phyloP scores from a whole-genome alignment of 35 echinoderm and acorn worm genomes.

The Ptychodera flava region DNA sequence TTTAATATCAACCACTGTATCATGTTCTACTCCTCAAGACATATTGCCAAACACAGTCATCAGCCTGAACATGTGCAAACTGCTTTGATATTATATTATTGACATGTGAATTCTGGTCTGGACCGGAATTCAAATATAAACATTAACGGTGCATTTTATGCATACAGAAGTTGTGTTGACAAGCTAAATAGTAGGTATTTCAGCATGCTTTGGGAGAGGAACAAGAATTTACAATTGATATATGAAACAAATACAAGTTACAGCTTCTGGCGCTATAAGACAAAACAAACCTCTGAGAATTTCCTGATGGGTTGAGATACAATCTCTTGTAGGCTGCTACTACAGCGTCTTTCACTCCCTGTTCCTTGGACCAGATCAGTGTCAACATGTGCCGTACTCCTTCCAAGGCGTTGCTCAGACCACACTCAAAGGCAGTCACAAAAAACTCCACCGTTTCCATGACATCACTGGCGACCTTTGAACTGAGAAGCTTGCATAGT shows the following conservation, averaged over 20 bases:
- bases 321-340: conserved; percentile 73
- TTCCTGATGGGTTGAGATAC: conserved; percentile 58
- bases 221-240: too few species aligned
- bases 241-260: too few species aligned
- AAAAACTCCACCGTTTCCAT: conserved; percentile 67
- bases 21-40: too few species aligned
- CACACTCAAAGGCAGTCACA: conserved; percentile 90
- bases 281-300: conserved; percentile 74
- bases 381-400: conserved; percentile 87
- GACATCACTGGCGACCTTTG: conserved; percentile 78
- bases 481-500: conserved; percentile 74
- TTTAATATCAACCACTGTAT: too few species aligned
- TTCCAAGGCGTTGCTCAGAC: conserved; percentile 61
- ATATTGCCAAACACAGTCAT: neutral
- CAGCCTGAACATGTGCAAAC: neutral
- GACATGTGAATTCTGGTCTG: too few species aligned
- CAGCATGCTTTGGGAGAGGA: too few species aligned
- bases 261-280: too few species aligned
- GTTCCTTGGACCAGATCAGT: conserved; percentile 89
- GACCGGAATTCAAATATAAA: too few species aligned
- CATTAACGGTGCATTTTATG: too few species aligned
- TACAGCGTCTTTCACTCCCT: conserved; percentile 83
- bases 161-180: too few species aligned
- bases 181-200: too few species aligned
- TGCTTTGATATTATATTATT: neutral